Base-by-base conservation (phyloP, 2,888 invertebrate species). In the Shargacucullia verbasci region DNA sequence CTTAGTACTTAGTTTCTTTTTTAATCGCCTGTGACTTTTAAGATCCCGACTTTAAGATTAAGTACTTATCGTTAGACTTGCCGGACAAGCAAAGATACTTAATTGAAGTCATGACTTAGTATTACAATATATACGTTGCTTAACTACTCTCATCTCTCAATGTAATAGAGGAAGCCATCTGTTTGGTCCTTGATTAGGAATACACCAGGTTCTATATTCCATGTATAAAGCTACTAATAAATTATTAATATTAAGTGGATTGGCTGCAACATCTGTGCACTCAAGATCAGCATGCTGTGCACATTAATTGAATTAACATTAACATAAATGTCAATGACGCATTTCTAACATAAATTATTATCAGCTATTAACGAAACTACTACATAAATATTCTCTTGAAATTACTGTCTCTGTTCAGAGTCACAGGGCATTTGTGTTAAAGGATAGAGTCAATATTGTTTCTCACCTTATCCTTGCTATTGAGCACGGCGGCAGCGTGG, bases 401-500 rank as follows among this genome's bases (percentile, higher is more conserved):
- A 20, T 20, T 20, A 20, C 4, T 20, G 20, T 20, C 20, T 20
- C 4, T 20, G 4, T 20, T 20, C 4, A 4, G 2, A 20, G 20
- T 20, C n/a, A n/a, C n/a, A n/a, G n/a, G n/a, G n/a, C n/a, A n/a
- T n/a, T n/a, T n/a, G n/a, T n/a, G n/a, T n/a, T n/a, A n/a, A n/a
- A n/a, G n/a, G n/a, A n/a, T n/a, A n/a, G n/a, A n/a, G n/a, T n/a
- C n/a, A n/a, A n/a, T n/a, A n/a, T n/a, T n/a, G n/a, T n/a, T n/a
- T 2, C 73, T 76, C 59, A 93, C 93, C 95, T 98, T 99, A 88
- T 99, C 99, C 94, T 99, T 99, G 75, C 99, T 99, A 91, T 99
- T 99, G 70, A 99, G 96, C 52, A 99, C 99, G 48, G 99, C 99
- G 63, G 99, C 99, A 70, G 98, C 98, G 83, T 98, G 98, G 59